Base-by-base conservation (phyloP, 35 echinoderm and acorn worm genomes). In the Patiria miniata region DNA sequence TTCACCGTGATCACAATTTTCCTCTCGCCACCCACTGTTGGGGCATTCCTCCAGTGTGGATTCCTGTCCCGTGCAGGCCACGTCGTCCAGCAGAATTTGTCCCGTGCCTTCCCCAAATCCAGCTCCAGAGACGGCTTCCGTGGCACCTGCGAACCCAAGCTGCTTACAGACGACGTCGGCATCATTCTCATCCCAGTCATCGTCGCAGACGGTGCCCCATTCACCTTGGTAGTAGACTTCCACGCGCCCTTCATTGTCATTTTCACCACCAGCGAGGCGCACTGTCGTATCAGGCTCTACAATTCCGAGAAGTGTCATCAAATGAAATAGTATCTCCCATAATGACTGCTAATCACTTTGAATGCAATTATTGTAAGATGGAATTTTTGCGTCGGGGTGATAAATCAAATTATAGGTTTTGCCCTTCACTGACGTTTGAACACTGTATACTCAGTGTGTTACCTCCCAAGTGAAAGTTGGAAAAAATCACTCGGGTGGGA, bases 1-100 rank as follows among this genome's bases (percentile, higher is more conserved):
- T 39, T 89, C 86, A 15, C 38, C 12, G 59, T 93, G 91, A 7
- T 42, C 68, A 36, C 91, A 93, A 51, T 93, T 85, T 28, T 93
- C 69, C 22, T 34, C 39, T 22, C 93, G 78, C 50, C 65, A 52
- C 19, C 78, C 87, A 58, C 51, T 80, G 61, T 82, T 56, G 21
- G 61, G 34, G 77, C 93, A 95, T 7, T 95, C 79, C 39, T 54
- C 50, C 28, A 95, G 59, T 42, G 18, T 39, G 1, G 39, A 33
- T 83, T 90, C 87, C 12, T 50, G 30, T 39, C 83, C 93, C 26
- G 22, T 68, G 57, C 93, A 95, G 1, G 7, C 53, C 16, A 95
- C 83, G 16, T 87, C 78, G 30, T 95, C 89, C 10, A 95, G 57
- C 28, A 51, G 77, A 50, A 95, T 91, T 12, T 8, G 6, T 52